Base-by-base conservation (phyloP, 1,140 invertebrate species). In the Aphelenchoides besseyi region DNA sequence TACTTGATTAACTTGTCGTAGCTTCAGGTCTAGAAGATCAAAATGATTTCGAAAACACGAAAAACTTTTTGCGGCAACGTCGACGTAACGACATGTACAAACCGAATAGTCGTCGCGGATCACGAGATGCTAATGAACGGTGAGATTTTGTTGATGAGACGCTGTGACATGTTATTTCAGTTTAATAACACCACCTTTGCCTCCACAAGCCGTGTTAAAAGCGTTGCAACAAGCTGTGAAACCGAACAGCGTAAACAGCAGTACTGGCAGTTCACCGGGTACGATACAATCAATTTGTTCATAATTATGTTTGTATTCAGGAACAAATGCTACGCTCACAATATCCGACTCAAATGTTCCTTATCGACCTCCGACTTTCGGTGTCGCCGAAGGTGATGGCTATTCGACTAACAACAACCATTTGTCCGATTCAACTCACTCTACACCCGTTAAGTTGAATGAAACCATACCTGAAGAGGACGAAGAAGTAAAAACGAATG, bases 171-270 rank as follows among this genome's bases (percentile, higher is more conserved):
- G n/a, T n/a, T n/a, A 64, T 30, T 35, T 73, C 30, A 75, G 26
- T 52, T 29, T 72, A 30, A 61, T 72, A 3, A 53, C 70, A 16
- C 70, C 70, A 3, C 70, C 70, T 29, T 71, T 71, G 3, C 53
- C 53, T 2, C 72, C 70, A 9, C 55, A 72, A 52, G 36, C 71
- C 5, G 29, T 67, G 54, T 28, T 68, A 8, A 61, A 5, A 8
- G 55, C 55, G 3, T 66, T 68, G 23, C 5, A 28, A 12, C 3
- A 3, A 55, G 52, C 66, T 16, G 29, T 23, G 26, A 18, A 69
- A 61, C 5, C 55, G 57, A 48, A 48, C 41, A 48, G n/a, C n/a
- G n/a, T n/a, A n/a, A n/a, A 48, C 12, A 48, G 41, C 41, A 48
- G 41, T 48, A 23, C 41, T 16, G 23, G 41, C 41, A 48, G 41